Conservation (phyloP, 1,140 invertebrate species). For the Trinorchestia longiramus region DNA sequence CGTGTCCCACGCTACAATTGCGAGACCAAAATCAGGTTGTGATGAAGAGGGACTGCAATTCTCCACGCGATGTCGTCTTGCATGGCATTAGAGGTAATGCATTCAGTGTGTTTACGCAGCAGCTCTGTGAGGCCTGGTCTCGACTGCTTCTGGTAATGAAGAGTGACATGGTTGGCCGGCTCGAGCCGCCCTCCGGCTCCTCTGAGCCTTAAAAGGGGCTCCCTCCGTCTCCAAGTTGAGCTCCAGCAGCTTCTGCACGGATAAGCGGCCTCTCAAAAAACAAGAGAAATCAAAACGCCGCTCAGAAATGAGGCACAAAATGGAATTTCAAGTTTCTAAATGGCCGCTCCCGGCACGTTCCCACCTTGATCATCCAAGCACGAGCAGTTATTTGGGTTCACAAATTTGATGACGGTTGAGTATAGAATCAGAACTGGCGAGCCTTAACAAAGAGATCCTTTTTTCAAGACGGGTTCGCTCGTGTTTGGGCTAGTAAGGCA, state of each 20-base stretch:
- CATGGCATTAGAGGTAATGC: conserved; percentile 37
- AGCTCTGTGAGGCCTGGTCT: not conserved
- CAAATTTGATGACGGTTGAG: conserved; percentile 6
- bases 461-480: not conserved
- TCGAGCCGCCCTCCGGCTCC: conserved; percentile 7
- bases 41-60: conserved; percentile 42
- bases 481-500: not conserved
- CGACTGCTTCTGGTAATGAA: conserved; percentile 24
- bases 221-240: not conserved
- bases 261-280: conserved; percentile 11
- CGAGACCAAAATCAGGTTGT: conserved; percentile 41
- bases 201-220: not conserved
- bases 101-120: conserved; percentile 15
- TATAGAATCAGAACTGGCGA: not conserved
- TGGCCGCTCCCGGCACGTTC: not conserved
- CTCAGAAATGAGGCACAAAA: conserved; percentile 28
- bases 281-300: not conserved
- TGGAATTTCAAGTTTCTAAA: conserved; percentile 36
- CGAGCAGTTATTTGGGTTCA: conserved; percentile 29
- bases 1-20: not conserved
- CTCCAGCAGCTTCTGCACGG: not conserved
- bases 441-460: not conserved
- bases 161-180: conserved; percentile 39
- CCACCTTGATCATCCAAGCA: conserved; percentile 44
- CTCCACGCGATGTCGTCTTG: conserved; percentile 15